Conservation (phyloP, 2,797 vertebrate genomes). For the Eulemur mongoz region DNA sequence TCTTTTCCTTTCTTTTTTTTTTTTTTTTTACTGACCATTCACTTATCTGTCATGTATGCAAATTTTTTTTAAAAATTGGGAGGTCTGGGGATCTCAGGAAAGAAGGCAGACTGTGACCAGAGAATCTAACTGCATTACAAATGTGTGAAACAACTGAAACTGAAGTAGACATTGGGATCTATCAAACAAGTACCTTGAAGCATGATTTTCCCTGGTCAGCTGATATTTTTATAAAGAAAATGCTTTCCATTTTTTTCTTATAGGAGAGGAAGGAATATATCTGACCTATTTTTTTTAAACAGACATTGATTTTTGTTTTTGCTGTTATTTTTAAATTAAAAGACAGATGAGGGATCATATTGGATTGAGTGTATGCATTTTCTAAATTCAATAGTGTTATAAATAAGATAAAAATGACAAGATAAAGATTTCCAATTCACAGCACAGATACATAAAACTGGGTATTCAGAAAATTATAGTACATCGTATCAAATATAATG, state of each 20-base stretch:
- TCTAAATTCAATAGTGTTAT: slow-evolving; percentile 65
- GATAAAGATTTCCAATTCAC: slow-evolving; percentile 72
- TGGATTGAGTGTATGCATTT: slow-evolving; percentile 47
- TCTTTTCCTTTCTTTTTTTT: background rate
- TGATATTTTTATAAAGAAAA: background rate
- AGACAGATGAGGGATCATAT: background rate
- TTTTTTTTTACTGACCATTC: background rate
- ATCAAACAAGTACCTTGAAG: background rate
- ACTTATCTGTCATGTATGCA: background rate
- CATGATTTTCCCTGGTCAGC: background rate
- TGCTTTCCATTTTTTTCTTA: background rate
- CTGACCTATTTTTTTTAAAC: background rate
- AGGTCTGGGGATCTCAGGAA: background rate
- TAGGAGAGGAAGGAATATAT: background rate
- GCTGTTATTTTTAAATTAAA: slow-evolving; percentile 38
- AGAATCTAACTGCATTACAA: background rate
- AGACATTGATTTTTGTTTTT: slow-evolving; percentile 18
- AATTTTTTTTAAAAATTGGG: background rate
- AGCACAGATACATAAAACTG: slow-evolving; percentile 62
- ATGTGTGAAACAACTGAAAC: background rate
- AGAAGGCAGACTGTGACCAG: background rate
- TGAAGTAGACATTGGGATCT: background rate
- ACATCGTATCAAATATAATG: background rate
- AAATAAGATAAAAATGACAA: slow-evolving; percentile 63
- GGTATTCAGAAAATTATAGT: background rate